These are phyloP conservation scores for Todiramphus saurophagus DNA, from an alignment of 2,113 vertebrate genomes.

Conservation along the genomic window DNA sequence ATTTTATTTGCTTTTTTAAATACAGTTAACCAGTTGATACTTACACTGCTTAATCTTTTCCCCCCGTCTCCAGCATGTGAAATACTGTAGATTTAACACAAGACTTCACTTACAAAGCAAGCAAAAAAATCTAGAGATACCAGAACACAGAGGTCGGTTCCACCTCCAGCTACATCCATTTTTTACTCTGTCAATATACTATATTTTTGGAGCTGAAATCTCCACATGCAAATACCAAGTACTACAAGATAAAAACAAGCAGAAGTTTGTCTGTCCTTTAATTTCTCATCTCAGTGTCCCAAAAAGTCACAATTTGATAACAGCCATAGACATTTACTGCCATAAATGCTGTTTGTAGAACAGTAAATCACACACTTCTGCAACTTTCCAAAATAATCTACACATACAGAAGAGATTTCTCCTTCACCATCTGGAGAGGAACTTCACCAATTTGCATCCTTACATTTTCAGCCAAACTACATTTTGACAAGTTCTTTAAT, in stretches of 20 bases:
- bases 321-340: not conserved
- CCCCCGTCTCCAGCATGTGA: not conserved
- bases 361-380: not conserved
- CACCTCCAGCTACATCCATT: not conserved
- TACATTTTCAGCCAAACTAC: not conserved
- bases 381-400: not conserved
- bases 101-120: not conserved
- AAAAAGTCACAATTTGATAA: not conserved
- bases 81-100: not conserved
- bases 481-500: not conserved
- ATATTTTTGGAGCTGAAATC: not conserved
- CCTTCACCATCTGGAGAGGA: not conserved
- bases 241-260: not conserved
- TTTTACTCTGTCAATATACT: not conserved
- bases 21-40: not conserved
- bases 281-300: not conserved
- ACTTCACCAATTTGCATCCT: not conserved
- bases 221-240: accelerated
- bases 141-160: not conserved
- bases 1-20: not conserved
- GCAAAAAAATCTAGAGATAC: not conserved
- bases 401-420: not conserved
- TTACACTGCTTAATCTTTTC: not conserved
- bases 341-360: not conserved
- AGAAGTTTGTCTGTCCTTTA: not conserved